A percentile compares a stretch with the other conserved stretches of the same genome.
Conservation (phyloP, 2,797 vertebrate genomes). For the Salarias fasciatus region DNA sequence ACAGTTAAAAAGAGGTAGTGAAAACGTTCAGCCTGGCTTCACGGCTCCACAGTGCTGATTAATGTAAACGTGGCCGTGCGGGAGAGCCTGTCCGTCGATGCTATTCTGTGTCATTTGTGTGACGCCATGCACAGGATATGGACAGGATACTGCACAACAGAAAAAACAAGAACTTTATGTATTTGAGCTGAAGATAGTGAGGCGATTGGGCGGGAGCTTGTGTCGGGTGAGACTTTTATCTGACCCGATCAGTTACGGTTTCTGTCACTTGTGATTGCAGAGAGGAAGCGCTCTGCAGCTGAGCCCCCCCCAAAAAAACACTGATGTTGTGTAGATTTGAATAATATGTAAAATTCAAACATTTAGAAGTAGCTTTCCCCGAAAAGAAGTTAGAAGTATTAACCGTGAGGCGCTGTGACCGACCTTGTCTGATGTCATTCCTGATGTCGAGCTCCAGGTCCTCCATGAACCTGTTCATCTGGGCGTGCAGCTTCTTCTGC, state of each 20-base stretch:
- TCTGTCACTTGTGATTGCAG: too few species aligned
- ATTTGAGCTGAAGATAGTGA: neutral
- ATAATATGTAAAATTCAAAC: too few species aligned
- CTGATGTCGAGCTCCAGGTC: constrained; percentile 90
- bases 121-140: neutral
- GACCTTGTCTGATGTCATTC: constrained; percentile 94
- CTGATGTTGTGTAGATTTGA: too few species aligned
- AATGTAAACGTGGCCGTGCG: neutral
- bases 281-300: too few species aligned
- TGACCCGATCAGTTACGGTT: too few species aligned
- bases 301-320: too few species aligned
- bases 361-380: too few species aligned
- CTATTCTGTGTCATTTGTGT: neutral
- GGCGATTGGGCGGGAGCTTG: too few species aligned
- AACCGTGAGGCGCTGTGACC: constrained; percentile 4
- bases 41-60: neutral
- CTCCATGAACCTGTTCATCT: constrained; percentile 87
- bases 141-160: neutral
- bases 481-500: constrained; percentile 84
- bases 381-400: too few species aligned
- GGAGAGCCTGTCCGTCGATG: neutral
- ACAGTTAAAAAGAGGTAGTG: constrained; percentile 19
- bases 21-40: neutral
- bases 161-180: neutral
- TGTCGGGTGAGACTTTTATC: neutral